phyloP scores from a whole-genome alignment of 2,113 vertebrate genomes.

The Urocynchramus pylzowi region DNA sequence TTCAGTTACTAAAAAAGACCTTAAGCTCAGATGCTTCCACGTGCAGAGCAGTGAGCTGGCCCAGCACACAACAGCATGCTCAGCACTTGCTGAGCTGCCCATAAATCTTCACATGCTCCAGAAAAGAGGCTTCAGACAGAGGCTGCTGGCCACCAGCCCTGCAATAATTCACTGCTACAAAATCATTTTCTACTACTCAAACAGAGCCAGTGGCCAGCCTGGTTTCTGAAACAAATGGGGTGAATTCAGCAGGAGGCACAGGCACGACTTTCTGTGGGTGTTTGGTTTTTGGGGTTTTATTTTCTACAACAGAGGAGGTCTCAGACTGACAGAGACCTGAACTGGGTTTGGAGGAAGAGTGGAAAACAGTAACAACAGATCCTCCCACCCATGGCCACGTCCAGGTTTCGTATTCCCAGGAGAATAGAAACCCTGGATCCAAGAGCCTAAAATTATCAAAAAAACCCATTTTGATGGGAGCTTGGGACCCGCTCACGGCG shows the following conservation, averaged over 20 bases:
- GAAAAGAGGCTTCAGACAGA: background rate
- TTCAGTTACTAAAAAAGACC: background rate
- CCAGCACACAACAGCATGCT: background rate
- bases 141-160: background rate
- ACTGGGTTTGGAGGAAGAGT: background rate
- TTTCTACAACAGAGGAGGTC: background rate
- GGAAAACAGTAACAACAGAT: background rate
- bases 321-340: background rate
- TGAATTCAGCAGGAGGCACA: background rate
- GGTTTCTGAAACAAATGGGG: background rate
- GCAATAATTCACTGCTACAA: slow-evolving; percentile 6
- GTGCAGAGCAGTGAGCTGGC: background rate
- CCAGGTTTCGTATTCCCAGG: background rate
- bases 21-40: background rate
- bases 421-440: background rate
- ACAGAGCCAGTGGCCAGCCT: background rate
- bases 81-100: background rate
- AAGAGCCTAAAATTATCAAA: background rate
- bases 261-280: background rate
- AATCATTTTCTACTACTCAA: background rate
- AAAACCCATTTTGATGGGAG: background rate
- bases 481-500: accelerated
- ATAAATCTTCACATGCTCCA: slow-evolving; percentile 41
- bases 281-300: background rate
- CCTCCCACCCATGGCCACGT: accelerated